phyloP scores from a whole-genome alignment of 2,888 invertebrate species.

The Notocelia uddmanniana region DNA sequence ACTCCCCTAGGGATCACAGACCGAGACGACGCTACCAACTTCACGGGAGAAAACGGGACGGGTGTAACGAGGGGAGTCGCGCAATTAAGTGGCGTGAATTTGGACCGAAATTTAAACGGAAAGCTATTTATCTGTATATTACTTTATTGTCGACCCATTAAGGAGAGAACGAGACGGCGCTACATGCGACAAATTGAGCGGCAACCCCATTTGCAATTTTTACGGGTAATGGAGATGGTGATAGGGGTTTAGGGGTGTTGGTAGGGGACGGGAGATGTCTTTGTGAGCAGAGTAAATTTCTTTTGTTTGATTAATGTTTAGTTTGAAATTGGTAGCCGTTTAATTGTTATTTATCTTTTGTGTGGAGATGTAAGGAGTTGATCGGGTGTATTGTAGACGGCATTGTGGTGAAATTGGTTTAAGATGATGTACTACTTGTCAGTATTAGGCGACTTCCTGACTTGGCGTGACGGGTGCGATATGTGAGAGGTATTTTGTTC shows the following conservation, averaged over 20 bases:
- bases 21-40: conserved; percentile 55
- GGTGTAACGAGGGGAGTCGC: conserved; percentile 70
- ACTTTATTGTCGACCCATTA: conserved; percentile 85
- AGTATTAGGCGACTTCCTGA: too few species aligned
- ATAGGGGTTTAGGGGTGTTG: conserved; percentile 39
- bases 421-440: neutral
- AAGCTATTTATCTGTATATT: conserved; percentile 83
- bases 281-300: conserved; percentile 59
- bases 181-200: conserved; percentile 69
- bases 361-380: conserved; percentile 29
- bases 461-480: too few species aligned
- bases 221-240: conserved; percentile 49
- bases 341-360: conserved; percentile 20
- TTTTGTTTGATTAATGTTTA: conserved; percentile 38
- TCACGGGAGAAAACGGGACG: conserved; percentile 59
- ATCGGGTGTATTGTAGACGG: conserved; percentile 29
- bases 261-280: conserved; percentile 64
- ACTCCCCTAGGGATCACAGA: conserved; percentile 71
- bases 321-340: conserved; percentile 39
- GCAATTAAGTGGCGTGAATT: conserved; percentile 82
- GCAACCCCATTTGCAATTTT: conserved; percentile 64
- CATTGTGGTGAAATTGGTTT: neutral
- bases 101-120: conserved; percentile 83
- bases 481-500: too few species aligned
- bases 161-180: conserved; percentile 66